Percentiles rank a stretch among this genome's conserved stretches.
Evolutionary conservation across 2,797 vertebrate genomes (phyloP).

Genomic region (Pterois miles): DNA sequence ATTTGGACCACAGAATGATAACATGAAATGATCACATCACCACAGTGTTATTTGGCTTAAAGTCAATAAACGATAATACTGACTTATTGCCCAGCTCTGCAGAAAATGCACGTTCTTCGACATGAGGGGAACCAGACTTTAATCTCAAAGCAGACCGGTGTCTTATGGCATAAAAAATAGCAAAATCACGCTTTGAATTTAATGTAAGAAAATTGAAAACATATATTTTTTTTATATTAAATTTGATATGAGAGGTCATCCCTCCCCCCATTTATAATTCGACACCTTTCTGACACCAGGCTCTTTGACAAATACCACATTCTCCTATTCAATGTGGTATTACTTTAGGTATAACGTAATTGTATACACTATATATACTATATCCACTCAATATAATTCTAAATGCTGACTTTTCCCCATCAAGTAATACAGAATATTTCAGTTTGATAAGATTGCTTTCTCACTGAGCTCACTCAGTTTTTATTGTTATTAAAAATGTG

Average conservation of each 20-base stretch:
- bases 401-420: constrained; percentile 46
- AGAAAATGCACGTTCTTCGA: constrained; percentile 11
- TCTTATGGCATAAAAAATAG: constrained; percentile 2
- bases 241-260: neutral
- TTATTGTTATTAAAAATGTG: neutral
- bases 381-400: neutral
- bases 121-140: neutral
- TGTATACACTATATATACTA: neutral
- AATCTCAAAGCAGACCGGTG: constrained; percentile 44
- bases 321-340: neutral
- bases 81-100: constrained; percentile 29
- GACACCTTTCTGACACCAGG: constrained; percentile 37
- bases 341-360: neutral
- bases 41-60: neutral
- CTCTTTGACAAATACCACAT: constrained; percentile 43
- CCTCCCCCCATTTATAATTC: neutral
- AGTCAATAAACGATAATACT: neutral
- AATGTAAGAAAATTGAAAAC: neutral
- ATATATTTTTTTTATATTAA: neutral
- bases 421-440: constrained; percentile 2
- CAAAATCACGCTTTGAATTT: neutral
- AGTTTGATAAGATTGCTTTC: neutral
- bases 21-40: neutral
- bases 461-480: neutral
- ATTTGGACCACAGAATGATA: neutral